These are phyloP conservation scores for Rhopalosiphum nymphaeae DNA, from an alignment of 2,888 invertebrate genomes.

Conservation along the genomic window DNA sequence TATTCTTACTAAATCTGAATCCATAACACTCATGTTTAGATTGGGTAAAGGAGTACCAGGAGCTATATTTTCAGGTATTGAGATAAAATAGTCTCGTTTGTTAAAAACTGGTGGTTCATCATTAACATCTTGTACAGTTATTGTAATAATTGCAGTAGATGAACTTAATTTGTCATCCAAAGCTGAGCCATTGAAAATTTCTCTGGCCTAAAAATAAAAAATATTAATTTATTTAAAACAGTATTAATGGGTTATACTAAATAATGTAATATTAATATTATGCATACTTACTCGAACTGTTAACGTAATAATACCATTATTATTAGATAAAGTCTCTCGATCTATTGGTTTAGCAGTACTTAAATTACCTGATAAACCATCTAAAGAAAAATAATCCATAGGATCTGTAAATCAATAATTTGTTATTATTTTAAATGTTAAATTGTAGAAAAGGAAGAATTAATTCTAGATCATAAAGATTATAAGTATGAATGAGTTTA, in stretches of 20 bases:
- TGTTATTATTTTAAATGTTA: not conserved
- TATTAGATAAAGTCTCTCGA: slow-evolving; percentile 84
- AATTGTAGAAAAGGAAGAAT: not conserved
- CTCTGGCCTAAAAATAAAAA: slow-evolving; percentile 76
- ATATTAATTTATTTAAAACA: not conserved
- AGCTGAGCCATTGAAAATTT: slow-evolving; percentile 81
- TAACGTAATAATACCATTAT: slow-evolving; percentile 83
- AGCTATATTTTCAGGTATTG: slow-evolving; percentile 85
- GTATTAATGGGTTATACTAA: not conserved
- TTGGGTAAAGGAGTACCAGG: slow-evolving; percentile 85
- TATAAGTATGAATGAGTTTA: not conserved
- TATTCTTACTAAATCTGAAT: slow-evolving; percentile 84
- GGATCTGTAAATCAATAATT: slow-evolving; percentile 77
- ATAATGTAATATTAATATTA: not conserved
- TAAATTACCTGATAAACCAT: slow-evolving; percentile 83
- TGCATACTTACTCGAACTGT: slow-evolving; percentile 76
- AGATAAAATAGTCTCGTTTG: slow-evolving; percentile 83
- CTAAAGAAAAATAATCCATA: slow-evolving; percentile 86
- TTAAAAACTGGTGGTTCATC: slow-evolving; percentile 90
- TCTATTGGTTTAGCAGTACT: slow-evolving; percentile 87
- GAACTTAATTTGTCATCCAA: slow-evolving; percentile 79
- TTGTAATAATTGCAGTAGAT: slow-evolving; percentile 80
- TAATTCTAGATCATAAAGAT: not conserved
- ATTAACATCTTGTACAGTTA: slow-evolving; percentile 90
- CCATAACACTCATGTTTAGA: slow-evolving; percentile 86